These are phyloP conservation scores for Gila robusta DNA, from an alignment of 2,797 vertebrate species.

Conservation along the genomic window DNA sequence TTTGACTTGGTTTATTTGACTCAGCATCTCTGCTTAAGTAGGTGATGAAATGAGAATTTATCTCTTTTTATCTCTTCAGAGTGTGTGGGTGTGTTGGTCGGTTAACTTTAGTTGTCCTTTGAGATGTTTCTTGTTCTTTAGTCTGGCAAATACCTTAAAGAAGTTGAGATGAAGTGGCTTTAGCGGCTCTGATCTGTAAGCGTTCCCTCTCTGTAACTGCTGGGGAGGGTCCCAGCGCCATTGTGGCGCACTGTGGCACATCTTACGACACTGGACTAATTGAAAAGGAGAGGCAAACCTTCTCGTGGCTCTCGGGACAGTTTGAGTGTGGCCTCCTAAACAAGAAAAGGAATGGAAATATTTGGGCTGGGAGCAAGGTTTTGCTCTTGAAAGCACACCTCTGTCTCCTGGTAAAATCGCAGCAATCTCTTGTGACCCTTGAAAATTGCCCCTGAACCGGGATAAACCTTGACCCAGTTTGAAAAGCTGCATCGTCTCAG, in stretches of 20 bases:
- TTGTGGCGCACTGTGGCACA: constrained; percentile 24
- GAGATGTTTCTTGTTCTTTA: constrained; percentile 36
- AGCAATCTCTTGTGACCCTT: constrained; percentile 67
- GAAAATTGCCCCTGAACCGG: constrained; percentile 73
- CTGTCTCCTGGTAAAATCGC: constrained; percentile 66
- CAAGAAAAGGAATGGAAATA: constrained; percentile 34
- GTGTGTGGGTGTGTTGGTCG: constrained; percentile 13
- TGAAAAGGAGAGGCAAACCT: constrained; percentile 24
- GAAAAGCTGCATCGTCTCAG: constrained; percentile 65
- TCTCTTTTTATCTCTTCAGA: constrained; percentile 33
- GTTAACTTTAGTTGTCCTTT: constrained; percentile 54
- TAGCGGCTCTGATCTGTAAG: constrained; percentile 15
- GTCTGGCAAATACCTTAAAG: constrained; percentile 18
- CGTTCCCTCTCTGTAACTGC: background rate
- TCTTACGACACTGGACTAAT: constrained; percentile 24
- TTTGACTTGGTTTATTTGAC: constrained; percentile 24
- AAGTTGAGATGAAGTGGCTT: constrained; percentile 21
- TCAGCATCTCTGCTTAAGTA: constrained; percentile 10
- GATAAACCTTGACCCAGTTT: constrained; percentile 77
- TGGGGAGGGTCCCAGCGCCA: background rate
- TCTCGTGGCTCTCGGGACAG: background rate
- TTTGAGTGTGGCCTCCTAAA: constrained; percentile 38
- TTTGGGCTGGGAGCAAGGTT: constrained; percentile 45
- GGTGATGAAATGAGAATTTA: constrained; percentile 36
- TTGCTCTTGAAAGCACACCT: constrained; percentile 65